These are phyloP conservation scores for Xyrichtys novacula DNA, from an alignment of 2,797 vertebrate species.

Conservation along the genomic window DNA sequence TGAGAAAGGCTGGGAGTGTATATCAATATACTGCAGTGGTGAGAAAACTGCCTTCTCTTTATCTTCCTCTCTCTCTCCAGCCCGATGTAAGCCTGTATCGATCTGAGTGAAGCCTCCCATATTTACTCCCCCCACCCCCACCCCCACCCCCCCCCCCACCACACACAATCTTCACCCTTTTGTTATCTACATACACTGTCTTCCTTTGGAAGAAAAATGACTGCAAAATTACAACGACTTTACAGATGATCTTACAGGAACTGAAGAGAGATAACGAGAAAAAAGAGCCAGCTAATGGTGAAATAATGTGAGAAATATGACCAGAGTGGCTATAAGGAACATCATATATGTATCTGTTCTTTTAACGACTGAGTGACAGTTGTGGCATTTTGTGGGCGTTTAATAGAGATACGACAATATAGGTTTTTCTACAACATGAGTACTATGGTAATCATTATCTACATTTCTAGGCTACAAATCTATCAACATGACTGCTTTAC, in stretches of 20 bases:
- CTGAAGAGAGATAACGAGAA: background rate
- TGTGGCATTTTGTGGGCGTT: background rate
- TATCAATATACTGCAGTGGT: conserved; percentile 67
- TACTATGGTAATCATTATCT: background rate
- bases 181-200: conserved; percentile 16
- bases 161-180: conserved; percentile 8
- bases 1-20: conserved; percentile 40
- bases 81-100: conserved; percentile 56
- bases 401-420: background rate
- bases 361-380: background rate
- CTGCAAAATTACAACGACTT: conserved; percentile 7
- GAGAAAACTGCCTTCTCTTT: conserved; percentile 54
- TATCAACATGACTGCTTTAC: background rate
- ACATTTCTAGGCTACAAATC: background rate
- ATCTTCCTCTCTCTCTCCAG: conserved; percentile 39
- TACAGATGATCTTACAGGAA: conserved; percentile 7
- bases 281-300: background rate
- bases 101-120: conserved; percentile 51
- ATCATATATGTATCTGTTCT: background rate
- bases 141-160: background rate
- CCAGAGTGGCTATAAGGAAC: background rate
- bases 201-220: conserved; percentile 17
- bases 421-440: background rate
- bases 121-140: conserved; percentile 10
- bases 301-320: conserved; percentile 10